Base-by-base conservation (phyloP, 2,888 invertebrate genomes). In the Xiphydria camelus region DNA sequence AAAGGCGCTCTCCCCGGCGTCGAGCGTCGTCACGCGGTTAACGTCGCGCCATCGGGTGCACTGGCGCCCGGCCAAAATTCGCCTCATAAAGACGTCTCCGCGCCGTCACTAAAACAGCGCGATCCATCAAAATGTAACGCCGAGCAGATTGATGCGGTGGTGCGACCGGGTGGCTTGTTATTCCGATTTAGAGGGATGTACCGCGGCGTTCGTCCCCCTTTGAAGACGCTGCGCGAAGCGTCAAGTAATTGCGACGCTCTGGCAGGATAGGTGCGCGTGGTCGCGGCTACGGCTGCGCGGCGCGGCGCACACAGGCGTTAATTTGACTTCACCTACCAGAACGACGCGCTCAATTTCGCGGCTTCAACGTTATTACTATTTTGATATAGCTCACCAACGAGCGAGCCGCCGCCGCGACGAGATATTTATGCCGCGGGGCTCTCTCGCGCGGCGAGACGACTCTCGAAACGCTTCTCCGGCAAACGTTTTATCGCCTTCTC, bases 41-140 rank as follows among this genome's bases (percentile, higher is more conserved):
- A n/a, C n/a, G n/a, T n/a, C n/a, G n/a, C n/a, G n/a, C n/a, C n/a
- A n/a, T n/a, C n/a, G n/a, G n/a, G n/a, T n/a, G n/a, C n/a, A 47
- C 47, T 64, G 62, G 62, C 57, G 26, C 45, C 21, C 38, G 23
- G 55, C 61, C 62, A 57, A 48, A 47, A 51, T 53, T 48, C 45
- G 49, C 46, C 57, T 52, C 57, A 62, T 62, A 51, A 61, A 64
- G 64, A 62, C 52, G 62, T 64, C 57, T 52, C 50, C 41, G 50
- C 52, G 55, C 45, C 55, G 49, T 44, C n/a, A n/a, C n/a, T n/a
- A n/a, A n/a, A n/a, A 37, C 34, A 36, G 54, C 46, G 49, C 65
- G 64, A 70, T 69, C 64, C 66, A 67, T 66, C 70, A 69, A 69
- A 68, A 65, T 60, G 65, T 67, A 64, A 66, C 59, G 57, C 63